phyloP scores from a whole-genome alignment of 2,888 invertebrate species.

The Euzophera pinguis region DNA sequence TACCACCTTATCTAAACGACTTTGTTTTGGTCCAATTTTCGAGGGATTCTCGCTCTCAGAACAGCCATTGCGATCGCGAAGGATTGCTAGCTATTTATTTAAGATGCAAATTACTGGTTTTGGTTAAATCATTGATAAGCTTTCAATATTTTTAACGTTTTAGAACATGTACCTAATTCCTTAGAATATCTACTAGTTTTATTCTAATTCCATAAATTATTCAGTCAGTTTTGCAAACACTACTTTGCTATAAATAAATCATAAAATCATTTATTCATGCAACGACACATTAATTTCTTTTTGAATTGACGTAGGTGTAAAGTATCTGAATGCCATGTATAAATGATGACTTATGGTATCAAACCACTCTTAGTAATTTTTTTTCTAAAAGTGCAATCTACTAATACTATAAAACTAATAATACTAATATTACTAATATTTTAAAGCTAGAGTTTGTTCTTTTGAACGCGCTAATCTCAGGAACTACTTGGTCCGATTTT shows the following conservation, averaged over 20 bases:
- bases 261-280: not conserved
- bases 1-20: conserved; percentile 12
- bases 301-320: not conserved
- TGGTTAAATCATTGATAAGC: too few species aligned
- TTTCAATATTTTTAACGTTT: too few species aligned
- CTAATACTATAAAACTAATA: too few species aligned
- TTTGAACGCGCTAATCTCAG: too few species aligned
- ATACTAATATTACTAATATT: too few species aligned
- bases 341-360: too few species aligned
- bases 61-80: not conserved
- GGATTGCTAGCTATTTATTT: conserved; percentile 3
- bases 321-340: too few species aligned
- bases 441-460: too few species aligned
- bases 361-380: too few species aligned
- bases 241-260: not conserved
- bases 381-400: too few species aligned
- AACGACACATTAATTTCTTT: not conserved
- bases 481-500: too few species aligned
- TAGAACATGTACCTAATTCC: too few species aligned
- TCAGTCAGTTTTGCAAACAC: not conserved
- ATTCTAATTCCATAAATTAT: not conserved
- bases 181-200: not conserved
- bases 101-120: not conserved
- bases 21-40: conserved; percentile 10
- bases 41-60: not conserved